Base-by-base conservation (phyloP, 2,113 vertebrate genomes). In the Chelonoidis abingdonii region DNA sequence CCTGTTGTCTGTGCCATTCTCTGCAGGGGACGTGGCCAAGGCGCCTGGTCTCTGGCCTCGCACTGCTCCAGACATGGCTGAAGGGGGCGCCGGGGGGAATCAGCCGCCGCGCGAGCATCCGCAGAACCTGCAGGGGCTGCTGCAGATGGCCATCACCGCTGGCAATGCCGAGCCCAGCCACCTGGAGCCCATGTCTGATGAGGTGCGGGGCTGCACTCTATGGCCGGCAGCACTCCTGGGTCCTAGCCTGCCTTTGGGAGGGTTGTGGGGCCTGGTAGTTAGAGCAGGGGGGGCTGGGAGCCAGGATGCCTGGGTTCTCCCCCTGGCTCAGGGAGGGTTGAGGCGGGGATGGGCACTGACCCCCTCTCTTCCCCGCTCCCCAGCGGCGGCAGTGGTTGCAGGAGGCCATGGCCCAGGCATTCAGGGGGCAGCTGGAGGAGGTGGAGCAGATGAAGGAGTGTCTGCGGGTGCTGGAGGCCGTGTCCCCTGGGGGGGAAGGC, bases 371-470 rank as follows among this genome's bases (percentile, higher is more conserved):
- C 13, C 65, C 2, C 1, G 10, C 19, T 38, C 49, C 52, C 3
- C 93, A 99, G 99, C 98, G 99, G 94, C 98, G 98, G 65, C 97
- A 97, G 6, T 99, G 99, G 98, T 93, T 99, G 62, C 98, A 98
- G 96, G 98, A 98, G 76, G 99, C 99, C 22, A 98, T 99, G 86
- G 97, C 98, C 0, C 98, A 99, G 0, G 95, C 98, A 8, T 98
- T 98, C 91, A 98, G 98, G 82, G 99, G 99, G 16, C 99, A 99
- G 93, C 93, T 97, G 95, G 98, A 99, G 53, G 99, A 99, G 92
- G 98, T 99, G 76, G 98, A 99, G 86, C 99, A 99, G 94, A 99
- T 99, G 98, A 99, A 99, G 94, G 97, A 88, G 84, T 99, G 99
- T 91, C 95, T 99, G 84, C 95, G 89, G 1, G 90, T 99, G 78